These are phyloP conservation scores for Eumerus sabulonum DNA, from an alignment of 2,888 invertebrate species.

Conservation along the genomic window DNA sequence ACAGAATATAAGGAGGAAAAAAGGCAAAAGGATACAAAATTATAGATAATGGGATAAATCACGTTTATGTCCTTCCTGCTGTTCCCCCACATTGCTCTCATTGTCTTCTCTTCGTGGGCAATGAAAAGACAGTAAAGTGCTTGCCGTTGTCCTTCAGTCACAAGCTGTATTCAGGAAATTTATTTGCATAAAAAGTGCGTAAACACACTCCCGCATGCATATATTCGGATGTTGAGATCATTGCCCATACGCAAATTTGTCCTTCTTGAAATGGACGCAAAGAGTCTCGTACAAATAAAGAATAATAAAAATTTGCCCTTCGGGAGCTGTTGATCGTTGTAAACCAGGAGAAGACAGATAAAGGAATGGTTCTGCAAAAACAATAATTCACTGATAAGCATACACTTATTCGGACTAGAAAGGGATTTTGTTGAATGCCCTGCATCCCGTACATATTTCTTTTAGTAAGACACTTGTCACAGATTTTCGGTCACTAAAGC, in stretches of 20 bases:
- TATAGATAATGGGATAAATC: constrained; percentile 68
- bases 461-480: no score
- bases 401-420: constrained; percentile 54
- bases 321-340: constrained; percentile 48
- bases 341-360: constrained; percentile 5
- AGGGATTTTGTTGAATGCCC: constrained; percentile 46
- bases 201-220: constrained; percentile 10
- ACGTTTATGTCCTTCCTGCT: constrained; percentile 48
- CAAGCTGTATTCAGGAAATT: constrained; percentile 38
- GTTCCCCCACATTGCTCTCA: background rate
- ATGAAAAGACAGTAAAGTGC: constrained; percentile 20
- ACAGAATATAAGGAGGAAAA: constrained; percentile 19
- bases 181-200: constrained; percentile 54
- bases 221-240: constrained; percentile 17
- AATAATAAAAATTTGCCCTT: constrained; percentile 47
- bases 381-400: constrained; percentile 63
- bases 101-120: background rate
- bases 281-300: constrained; percentile 44
- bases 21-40: constrained; percentile 59
- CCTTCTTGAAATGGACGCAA: constrained; percentile 1
- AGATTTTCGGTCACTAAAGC: no score
- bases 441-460: no score
- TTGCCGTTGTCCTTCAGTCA: constrained; percentile 43
- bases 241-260: no score
- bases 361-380: constrained; percentile 45